Conservation (phyloP, 2,888 invertebrate species). For the Platycheirus albimanus region DNA sequence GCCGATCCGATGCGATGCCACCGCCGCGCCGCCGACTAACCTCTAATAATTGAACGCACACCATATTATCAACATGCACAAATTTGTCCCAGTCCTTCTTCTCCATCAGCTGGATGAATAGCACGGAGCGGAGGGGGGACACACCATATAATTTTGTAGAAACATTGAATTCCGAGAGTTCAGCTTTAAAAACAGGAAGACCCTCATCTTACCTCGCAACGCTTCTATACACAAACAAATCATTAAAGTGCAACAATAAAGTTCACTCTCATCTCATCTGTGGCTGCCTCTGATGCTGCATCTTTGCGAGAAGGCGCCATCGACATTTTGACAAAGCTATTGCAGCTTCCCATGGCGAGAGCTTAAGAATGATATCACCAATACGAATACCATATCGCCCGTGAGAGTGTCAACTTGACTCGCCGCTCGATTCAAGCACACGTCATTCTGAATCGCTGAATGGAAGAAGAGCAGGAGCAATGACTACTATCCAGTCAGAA, state of each 20-base stretch:
- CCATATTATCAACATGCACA: conserved; percentile 58
- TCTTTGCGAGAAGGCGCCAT: conserved; percentile 3
- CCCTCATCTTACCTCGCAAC: too few species aligned
- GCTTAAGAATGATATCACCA: conserved; percentile 57
- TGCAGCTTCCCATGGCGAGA: conserved; percentile 17
- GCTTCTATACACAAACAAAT: conserved; percentile 60
- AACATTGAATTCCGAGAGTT: conserved; percentile 59
- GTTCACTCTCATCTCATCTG: conserved; percentile 41
- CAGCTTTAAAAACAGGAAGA: conserved; percentile 58
- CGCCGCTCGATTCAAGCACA: not conserved
- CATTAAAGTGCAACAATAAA: conserved; percentile 61
- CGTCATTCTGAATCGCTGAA: conserved; percentile 42
- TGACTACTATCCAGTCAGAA: not conserved
- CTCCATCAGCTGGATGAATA: conserved; percentile 18
- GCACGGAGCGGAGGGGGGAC: too few species aligned
- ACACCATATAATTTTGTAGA: conserved; percentile 27
- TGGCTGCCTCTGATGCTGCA: conserved; percentile 30
- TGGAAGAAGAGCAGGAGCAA: conserved; percentile 36
- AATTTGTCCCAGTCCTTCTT: conserved; percentile 52
- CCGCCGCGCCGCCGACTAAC: conserved; percentile 63
- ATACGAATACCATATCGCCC: too few species aligned
- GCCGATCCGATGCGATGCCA: too few species aligned
- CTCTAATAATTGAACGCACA: conserved; percentile 66
- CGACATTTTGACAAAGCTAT: not conserved
- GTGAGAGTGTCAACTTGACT: not conserved